These are phyloP conservation scores for Octonoba sinensis DNA, from an alignment of 2,888 invertebrate species.

Conservation along the genomic window DNA sequence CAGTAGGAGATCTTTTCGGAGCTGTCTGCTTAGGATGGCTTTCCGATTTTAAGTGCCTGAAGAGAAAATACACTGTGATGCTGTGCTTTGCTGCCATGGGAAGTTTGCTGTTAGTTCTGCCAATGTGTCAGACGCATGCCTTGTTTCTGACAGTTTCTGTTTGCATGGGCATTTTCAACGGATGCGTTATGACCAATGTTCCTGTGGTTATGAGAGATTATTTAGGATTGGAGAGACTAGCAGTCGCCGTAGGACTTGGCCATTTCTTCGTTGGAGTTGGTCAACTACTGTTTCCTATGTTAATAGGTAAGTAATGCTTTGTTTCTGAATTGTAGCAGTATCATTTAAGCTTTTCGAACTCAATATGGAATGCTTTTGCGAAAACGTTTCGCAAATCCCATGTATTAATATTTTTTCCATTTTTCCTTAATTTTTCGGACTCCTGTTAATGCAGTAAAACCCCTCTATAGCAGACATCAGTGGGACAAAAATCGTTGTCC, in stretches of 20 bases:
- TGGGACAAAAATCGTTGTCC: too few relatives aligned
- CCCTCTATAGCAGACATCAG: too few relatives aligned
- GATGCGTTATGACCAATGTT: conserved; percentile 65
- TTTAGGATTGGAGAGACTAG: conserved; percentile 63
- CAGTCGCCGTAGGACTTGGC: conserved; percentile 63
- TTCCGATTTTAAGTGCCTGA: conserved; percentile 59
- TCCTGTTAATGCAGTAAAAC: too few relatives aligned
- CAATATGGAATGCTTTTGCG: not conserved
- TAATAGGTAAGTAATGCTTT: conserved; percentile 47
- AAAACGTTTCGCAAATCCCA: not conserved
- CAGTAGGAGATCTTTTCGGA: conserved; percentile 65
- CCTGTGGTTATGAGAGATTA: conserved; percentile 66
- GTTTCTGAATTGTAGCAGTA: too few relatives aligned
- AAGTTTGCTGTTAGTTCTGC: conserved; percentile 41
- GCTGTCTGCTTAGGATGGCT: conserved; percentile 65
- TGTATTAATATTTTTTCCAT: not conserved
- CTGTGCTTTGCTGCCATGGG: conserved; percentile 63
- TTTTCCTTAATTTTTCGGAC: too few relatives aligned
- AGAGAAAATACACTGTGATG: conserved; percentile 54
- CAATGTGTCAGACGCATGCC: conserved; percentile 44
- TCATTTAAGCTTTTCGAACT: not conserved
- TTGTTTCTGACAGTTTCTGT: conserved; percentile 57
- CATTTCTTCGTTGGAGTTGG: conserved; percentile 64
- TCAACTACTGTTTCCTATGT: conserved; percentile 52
- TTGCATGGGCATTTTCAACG: conserved; percentile 63